phyloP scores from a whole-genome alignment of 1,140 invertebrate genomes.

The Lycorma delicatula region DNA sequence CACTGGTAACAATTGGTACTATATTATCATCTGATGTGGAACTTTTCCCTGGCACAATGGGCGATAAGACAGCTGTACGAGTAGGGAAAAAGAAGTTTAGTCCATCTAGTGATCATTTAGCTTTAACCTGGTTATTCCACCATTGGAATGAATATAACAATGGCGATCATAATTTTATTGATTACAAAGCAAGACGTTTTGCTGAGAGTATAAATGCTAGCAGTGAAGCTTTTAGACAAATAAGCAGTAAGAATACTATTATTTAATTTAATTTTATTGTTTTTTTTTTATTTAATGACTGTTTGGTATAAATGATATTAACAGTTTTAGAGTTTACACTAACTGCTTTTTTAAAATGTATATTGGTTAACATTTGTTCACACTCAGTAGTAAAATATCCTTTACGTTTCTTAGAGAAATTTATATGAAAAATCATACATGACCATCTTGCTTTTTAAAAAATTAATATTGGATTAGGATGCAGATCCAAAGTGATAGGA shows the following conservation, averaged over 20 bases:
- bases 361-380: background rate
- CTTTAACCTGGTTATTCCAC: constrained; percentile 41
- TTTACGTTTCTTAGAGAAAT: too few species aligned
- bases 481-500: too few species aligned
- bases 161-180: too few species aligned
- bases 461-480: too few species aligned
- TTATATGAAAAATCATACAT: too few species aligned
- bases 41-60: constrained; percentile 31
- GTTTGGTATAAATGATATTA: background rate
- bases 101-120: constrained; percentile 44
- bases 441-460: too few species aligned
- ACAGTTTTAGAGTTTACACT: background rate
- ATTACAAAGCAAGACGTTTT: background rate
- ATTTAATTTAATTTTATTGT: background rate
- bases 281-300: background rate
- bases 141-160: constrained; percentile 35
- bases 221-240: background rate
- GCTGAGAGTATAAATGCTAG: background rate
- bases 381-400: too few species aligned
- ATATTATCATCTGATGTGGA: constrained; percentile 30
- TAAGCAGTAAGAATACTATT: background rate
- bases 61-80: constrained; percentile 35
- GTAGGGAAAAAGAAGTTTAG: constrained; percentile 40
- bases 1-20: constrained; percentile 35
- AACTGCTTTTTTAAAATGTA: background rate